Percentiles rank a stretch among this genome's conserved stretches.
Conservation (phyloP, 2,113 vertebrate genomes). For the Macrotus californicus region DNA sequence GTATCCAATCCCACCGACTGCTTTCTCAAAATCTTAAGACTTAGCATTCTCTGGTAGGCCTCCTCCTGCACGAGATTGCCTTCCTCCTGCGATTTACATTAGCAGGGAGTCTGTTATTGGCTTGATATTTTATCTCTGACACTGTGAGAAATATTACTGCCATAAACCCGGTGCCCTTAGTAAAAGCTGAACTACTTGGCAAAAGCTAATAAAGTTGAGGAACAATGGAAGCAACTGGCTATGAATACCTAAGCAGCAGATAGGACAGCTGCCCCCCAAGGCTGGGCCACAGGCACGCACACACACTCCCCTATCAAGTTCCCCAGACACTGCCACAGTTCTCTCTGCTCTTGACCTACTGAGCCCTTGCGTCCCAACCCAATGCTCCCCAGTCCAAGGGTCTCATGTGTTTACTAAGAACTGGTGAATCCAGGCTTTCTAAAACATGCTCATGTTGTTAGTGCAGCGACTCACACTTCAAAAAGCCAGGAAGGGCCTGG, state of each 20-base stretch:
- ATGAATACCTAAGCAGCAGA: conserved; percentile 71
- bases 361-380: neutral
- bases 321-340: neutral
- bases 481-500: neutral
- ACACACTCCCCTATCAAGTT: neutral
- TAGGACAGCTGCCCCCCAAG: conserved; percentile 42
- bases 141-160: conserved; percentile 76
- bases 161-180: conserved; percentile 79
- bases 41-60: conserved; percentile 60
- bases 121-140: conserved; percentile 79
- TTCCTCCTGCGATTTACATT: conserved; percentile 69
- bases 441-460: neutral
- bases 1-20: conserved; percentile 51
- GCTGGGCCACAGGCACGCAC: neutral
- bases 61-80: conserved; percentile 61
- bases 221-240: conserved; percentile 70
- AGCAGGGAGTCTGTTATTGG: conserved; percentile 76
- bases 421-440: neutral
- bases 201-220: conserved; percentile 80
- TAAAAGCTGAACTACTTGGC: conserved; percentile 78
- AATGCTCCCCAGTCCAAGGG: neutral
- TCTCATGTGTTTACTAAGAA: neutral
- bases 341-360: neutral
- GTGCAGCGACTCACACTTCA: neutral
- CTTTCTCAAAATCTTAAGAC: conserved; percentile 58